phyloP scores from a whole-genome alignment of 1,140 invertebrate species.

The Planococcus citri region DNA sequence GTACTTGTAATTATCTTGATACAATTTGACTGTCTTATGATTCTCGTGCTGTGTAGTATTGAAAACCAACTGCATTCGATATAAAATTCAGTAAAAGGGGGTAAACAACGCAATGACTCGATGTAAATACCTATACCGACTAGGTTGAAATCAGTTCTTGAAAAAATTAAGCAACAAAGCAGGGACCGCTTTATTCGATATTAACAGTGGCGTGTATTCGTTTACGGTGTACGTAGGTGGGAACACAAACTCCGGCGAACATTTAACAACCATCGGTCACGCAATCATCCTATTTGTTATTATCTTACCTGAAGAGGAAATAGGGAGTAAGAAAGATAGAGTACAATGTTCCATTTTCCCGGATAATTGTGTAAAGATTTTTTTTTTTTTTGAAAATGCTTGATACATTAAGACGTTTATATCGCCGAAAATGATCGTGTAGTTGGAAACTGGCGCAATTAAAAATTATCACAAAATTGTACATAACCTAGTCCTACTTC shows the following conservation, averaged over 20 bases:
- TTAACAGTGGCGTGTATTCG: background rate
- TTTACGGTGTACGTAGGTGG: background rate
- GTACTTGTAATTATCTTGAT: too few relatives aligned
- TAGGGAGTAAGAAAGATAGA: background rate
- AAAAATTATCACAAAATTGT: too few relatives aligned
- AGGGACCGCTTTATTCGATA: background rate
- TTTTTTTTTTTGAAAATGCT: background rate
- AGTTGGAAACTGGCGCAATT: too few relatives aligned
- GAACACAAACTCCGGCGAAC: background rate
- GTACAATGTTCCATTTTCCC: background rate
- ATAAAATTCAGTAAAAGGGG: too few relatives aligned
- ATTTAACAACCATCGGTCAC: slow-evolving; percentile 6
- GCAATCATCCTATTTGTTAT: slow-evolving; percentile 3
- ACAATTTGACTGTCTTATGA: too few relatives aligned
- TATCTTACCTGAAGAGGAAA: background rate
- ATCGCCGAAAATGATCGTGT: background rate
- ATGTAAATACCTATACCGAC: too few relatives aligned
- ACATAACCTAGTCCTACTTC: background rate
- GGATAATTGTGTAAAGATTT: background rate
- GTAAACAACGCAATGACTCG: too few relatives aligned
- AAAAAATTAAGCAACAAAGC: background rate
- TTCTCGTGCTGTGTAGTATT: too few relatives aligned
- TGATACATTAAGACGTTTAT: background rate
- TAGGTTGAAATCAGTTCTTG: background rate
- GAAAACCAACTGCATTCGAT: too few relatives aligned